A percentile compares a stretch with the other conserved stretches of the same genome.
phyloP scores from a whole-genome alignment of 2,113 vertebrate species.

The Panthera leo region DNA sequence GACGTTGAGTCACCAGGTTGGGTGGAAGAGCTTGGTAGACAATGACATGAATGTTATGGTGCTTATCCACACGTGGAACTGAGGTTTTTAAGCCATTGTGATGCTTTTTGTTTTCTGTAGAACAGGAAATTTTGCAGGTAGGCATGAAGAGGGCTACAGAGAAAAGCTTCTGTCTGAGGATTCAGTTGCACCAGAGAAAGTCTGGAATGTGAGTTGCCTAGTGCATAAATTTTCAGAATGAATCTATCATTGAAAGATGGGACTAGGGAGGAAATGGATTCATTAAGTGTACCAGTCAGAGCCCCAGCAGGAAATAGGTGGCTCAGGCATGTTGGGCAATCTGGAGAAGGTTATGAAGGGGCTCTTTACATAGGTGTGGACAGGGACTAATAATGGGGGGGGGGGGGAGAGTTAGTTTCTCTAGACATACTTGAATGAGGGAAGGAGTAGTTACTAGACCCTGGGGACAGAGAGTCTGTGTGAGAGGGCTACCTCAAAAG shows the following conservation, averaged over 20 bases:
- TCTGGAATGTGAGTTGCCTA: conserved; percentile 7
- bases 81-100: neutral
- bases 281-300: neutral
- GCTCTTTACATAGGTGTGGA: neutral
- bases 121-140: conserved; percentile 25
- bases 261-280: neutral
- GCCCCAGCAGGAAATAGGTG: neutral
- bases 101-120: neutral
- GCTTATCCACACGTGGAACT: neutral
- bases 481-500: neutral
- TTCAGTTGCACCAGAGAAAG: conserved; percentile 9
- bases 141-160: neutral
- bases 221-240: conserved; percentile 3
- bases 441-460: neutral
- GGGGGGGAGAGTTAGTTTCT: neutral
- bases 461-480: neutral
- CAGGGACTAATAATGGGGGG: neutral
- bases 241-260: neutral
- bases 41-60: neutral
- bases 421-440: neutral
- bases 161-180: conserved; percentile 17
- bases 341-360: neutral
- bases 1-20: neutral
- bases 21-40: neutral
- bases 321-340: neutral